A percentile compares a stretch with the other conserved stretches of the same genome.
Conservation (phyloP, 2,113 vertebrate genomes). For the Sarotherodon lohbergeri region DNA sequence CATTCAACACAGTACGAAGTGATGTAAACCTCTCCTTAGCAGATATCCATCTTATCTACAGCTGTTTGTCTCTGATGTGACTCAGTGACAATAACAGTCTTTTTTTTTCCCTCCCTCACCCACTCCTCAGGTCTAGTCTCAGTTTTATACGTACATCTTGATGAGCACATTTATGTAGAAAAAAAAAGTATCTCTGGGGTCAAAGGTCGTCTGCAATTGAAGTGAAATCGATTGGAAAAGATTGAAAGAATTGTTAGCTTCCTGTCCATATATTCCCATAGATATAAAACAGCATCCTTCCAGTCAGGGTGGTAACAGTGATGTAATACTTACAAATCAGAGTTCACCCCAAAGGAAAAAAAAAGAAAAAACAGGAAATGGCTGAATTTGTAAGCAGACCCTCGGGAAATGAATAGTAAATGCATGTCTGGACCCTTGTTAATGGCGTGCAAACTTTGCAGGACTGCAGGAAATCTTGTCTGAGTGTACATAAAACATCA, state of each 20-base stretch:
- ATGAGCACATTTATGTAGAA: background rate
- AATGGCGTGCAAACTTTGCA: background rate
- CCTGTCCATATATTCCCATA: background rate
- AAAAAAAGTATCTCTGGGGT: background rate
- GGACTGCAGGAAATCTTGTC: background rate
- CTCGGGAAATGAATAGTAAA: background rate
- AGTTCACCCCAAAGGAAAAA: background rate
- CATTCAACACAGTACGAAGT: background rate
- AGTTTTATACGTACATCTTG: background rate
- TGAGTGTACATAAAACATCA: background rate
- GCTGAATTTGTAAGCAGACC: background rate
- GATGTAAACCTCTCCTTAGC: background rate
- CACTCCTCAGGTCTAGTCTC: background rate
- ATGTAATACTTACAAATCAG: background rate
- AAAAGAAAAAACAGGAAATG: conserved; percentile 43
- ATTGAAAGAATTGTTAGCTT: background rate
- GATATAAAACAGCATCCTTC: background rate
- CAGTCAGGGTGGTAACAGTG: background rate
- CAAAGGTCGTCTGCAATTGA: background rate
- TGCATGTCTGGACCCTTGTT: conserved; percentile 13
- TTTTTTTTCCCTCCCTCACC: accelerated
- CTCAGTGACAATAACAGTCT: background rate
- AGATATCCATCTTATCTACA: background rate
- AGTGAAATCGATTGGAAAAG: background rate
- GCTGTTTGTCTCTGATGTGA: background rate